phyloP scores from a whole-genome alignment of 2,888 invertebrate species.

The Pilophorus perplexus region DNA sequence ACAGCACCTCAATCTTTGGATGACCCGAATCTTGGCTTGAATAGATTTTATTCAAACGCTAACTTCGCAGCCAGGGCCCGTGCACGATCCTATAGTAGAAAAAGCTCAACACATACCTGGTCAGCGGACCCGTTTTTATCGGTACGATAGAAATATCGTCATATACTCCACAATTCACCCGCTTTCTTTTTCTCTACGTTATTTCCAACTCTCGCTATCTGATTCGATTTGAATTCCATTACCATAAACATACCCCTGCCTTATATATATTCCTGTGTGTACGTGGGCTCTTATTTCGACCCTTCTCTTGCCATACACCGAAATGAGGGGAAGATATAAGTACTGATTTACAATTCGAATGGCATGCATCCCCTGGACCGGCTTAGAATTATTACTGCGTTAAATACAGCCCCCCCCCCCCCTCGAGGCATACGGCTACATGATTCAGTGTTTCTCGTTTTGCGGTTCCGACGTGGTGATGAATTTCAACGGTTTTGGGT shows the following conservation, averaged over 20 bases:
- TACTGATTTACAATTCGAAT: slow-evolving; percentile 37
- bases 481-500: slow-evolving; percentile 17
- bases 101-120: neutral
- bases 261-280: slow-evolving; percentile 25
- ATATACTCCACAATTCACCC: too few species aligned
- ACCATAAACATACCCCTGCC: slow-evolving; percentile 34
- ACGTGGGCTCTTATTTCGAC: slow-evolving; percentile 12
- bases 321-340: slow-evolving; percentile 28
- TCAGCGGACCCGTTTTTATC: too few species aligned
- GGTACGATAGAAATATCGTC: too few species aligned
- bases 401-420: slow-evolving; percentile 5
- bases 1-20: too few species aligned
- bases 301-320: neutral
- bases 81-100: too few species aligned
- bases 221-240: slow-evolving; percentile 39
- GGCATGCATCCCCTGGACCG: neutral
- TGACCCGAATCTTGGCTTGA: too few species aligned
- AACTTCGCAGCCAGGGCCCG: too few species aligned
- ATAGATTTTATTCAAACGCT: too few species aligned
- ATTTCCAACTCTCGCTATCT: slow-evolving; percentile 18
- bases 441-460: too few species aligned
- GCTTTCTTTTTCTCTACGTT: slow-evolving; percentile 1
- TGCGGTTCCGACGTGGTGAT: slow-evolving; percentile 2
- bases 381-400: slow-evolving; percentile 27
- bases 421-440: too few species aligned